phyloP scores from a whole-genome alignment of 2,113 vertebrate species.

The Gopherus flavomarginatus region DNA sequence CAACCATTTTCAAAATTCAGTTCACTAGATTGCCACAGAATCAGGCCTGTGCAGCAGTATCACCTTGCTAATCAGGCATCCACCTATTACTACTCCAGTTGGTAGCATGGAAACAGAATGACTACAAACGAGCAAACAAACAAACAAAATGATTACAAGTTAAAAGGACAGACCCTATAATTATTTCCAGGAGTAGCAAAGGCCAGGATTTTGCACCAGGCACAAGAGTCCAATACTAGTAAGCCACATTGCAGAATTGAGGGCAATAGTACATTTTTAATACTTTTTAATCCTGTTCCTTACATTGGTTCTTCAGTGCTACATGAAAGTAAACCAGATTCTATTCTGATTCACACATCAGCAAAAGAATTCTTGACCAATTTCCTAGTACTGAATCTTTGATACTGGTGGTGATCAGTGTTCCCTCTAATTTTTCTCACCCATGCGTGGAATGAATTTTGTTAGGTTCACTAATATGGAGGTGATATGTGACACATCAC shows the following conservation, averaged over 20 bases:
- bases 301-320: neutral
- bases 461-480: too few relatives aligned
- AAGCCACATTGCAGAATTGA: neutral
- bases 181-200: neutral
- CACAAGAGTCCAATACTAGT: neutral
- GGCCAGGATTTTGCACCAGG: neutral
- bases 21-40: neutral
- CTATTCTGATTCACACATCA: neutral
- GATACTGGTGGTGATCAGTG: neutral
- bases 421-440: too few relatives aligned
- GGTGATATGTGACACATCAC: too few relatives aligned
- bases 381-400: neutral
- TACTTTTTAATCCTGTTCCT: neutral
- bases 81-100: neutral
- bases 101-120: neutral
- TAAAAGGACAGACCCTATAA: neutral
- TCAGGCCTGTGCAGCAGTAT: neutral
- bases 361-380: neutral
- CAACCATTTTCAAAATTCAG: neutral
- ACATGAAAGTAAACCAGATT: rapidly evolving
- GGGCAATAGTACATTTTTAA: neutral
- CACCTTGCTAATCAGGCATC: rapidly evolving
- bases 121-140: neutral
- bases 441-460: too few relatives aligned
- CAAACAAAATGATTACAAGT: neutral